Evolutionary conservation across 2,113 vertebrate species (phyloP).

Genomic region (Alces alces): DNA sequence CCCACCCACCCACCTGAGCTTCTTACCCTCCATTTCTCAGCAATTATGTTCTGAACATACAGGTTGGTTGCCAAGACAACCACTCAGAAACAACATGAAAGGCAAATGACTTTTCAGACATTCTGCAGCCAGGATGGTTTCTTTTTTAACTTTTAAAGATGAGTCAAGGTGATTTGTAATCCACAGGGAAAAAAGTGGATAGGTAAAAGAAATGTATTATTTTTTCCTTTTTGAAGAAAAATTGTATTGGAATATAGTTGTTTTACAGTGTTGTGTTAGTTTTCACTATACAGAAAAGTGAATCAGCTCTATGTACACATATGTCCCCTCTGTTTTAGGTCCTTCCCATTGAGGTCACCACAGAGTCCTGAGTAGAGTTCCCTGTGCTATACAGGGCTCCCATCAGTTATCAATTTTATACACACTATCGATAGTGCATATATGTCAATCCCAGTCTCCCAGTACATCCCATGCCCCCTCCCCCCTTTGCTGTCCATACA

Average conservation of each 20-base stretch:
- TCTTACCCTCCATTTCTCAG: not conserved
- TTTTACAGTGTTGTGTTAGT: not conserved
- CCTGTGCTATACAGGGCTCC: not conserved
- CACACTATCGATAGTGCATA: not conserved
- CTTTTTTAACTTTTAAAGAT: conserved; percentile 34
- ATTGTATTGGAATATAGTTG: not conserved
- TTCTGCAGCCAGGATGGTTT: not conserved
- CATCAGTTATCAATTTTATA: not conserved
- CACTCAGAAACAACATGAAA: not conserved
- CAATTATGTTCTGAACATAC: not conserved
- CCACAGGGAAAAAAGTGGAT: not conserved
- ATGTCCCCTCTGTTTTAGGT: not conserved
- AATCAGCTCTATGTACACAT: not conserved
- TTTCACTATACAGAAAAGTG: not conserved
- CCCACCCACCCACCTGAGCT: rapidly evolving
- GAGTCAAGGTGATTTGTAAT: conserved; percentile 37
- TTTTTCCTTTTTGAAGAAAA: not conserved
- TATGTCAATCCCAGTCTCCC: not conserved
- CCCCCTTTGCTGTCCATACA: not conserved
- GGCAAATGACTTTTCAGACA: not conserved
- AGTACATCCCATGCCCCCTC: not conserved
- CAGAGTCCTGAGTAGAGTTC: not conserved
- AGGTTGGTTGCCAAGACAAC: conserved; percentile 27
- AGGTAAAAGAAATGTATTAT: not conserved
- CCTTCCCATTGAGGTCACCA: not conserved